A percentile compares a stretch with the other conserved stretches of the same genome.
Conservation (phyloP, 2,113 vertebrate species). For the Pelodiscus sinensis region DNA sequence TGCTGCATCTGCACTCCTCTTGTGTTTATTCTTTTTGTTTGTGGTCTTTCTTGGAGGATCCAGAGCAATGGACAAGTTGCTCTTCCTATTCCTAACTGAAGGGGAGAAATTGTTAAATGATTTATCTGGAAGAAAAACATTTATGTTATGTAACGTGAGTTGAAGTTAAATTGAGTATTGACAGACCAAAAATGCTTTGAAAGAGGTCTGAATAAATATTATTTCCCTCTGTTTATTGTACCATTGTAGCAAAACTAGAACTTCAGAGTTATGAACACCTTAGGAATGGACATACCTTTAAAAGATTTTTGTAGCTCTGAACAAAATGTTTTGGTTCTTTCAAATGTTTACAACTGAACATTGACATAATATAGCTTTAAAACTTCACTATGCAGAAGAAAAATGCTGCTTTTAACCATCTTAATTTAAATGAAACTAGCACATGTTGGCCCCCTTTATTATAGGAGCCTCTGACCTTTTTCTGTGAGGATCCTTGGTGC, state of each 20-base stretch:
- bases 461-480: no score
- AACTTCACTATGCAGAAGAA: no score
- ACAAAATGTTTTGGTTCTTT: no score
- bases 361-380: no score
- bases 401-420: no score
- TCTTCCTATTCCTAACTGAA: background rate
- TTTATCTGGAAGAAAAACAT: background rate
- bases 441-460: no score
- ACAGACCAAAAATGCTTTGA: background rate
- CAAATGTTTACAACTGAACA: no score
- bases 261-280: no score
- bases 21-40: background rate
- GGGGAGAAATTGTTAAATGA: background rate
- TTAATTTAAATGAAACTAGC: no score
- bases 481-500: no score
- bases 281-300: no score
- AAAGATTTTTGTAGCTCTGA: no score
- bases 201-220: conserved; percentile 1
- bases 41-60: background rate
- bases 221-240: background rate
- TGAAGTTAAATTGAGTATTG: background rate
- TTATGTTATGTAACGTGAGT: background rate
- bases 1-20: background rate
- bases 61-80: background rate
- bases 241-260: background rate